Evolutionary conservation across 2,888 invertebrate species (phyloP).

Genomic region (Erynnis tages): DNA sequence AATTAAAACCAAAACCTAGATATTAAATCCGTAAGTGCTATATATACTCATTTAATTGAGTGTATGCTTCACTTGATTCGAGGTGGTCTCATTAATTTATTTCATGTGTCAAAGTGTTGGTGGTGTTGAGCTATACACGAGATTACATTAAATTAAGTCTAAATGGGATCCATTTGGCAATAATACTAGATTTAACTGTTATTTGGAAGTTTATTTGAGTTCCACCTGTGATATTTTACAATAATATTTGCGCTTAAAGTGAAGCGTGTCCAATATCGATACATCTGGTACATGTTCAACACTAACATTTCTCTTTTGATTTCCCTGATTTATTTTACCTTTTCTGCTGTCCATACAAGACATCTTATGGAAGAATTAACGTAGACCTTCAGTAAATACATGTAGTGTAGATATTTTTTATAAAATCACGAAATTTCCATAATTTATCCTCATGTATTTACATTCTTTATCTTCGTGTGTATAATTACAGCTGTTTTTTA

Average conservation of each 20-base stretch:
- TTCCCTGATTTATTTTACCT: slow-evolving; percentile 28
- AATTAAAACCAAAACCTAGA: slow-evolving; percentile 31
- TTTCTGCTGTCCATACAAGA: neutral
- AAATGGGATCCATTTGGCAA: slow-evolving; percentile 46
- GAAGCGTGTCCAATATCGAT: slow-evolving; percentile 37
- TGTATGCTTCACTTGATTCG: neutral
- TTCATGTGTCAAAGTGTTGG: slow-evolving; percentile 70
- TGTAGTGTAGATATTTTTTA: neutral
- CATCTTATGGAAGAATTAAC: no score
- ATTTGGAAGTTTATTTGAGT: slow-evolving; percentile 36
- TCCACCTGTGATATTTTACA: neutral
- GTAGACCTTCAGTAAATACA: no score
- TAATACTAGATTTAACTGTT: slow-evolving; percentile 39
- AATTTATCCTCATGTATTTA: slow-evolving; percentile 24
- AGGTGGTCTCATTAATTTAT: slow-evolving; percentile 36
- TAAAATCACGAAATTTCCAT: neutral
- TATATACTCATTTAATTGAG: neutral
- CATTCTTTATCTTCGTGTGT: slow-evolving; percentile 18
- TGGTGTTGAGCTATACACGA: slow-evolving; percentile 56
- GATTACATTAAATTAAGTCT: slow-evolving; percentile 62
- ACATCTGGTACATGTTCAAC: slow-evolving; percentile 57
- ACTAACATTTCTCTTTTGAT: slow-evolving; percentile 45
- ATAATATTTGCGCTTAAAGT: neutral
- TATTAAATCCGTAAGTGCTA: slow-evolving; percentile 42
- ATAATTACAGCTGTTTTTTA: slow-evolving; percentile 35